Evolutionary conservation across 2,113 vertebrate genomes (phyloP).

Genomic region (Chroicocephalus ridibundus): DNA sequence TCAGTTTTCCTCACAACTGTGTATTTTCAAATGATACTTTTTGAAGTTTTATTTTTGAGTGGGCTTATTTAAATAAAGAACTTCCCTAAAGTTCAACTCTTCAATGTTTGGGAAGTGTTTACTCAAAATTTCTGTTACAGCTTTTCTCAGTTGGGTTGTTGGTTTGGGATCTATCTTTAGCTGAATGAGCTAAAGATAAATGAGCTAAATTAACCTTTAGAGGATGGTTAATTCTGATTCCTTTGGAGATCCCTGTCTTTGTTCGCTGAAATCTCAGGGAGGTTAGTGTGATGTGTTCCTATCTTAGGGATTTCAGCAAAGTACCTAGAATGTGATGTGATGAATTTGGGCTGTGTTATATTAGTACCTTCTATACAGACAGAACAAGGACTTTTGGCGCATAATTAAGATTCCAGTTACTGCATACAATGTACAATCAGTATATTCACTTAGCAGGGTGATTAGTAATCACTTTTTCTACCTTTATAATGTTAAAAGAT

Average conservation of each 20-base stretch:
- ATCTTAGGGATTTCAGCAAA: not conserved
- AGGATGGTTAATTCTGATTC: not conserved
- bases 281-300: not conserved
- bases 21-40: not conserved
- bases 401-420: not conserved
- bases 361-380: not conserved
- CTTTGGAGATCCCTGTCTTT: not conserved
- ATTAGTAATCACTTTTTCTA: not conserved
- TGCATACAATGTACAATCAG: not conserved
- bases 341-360: not conserved
- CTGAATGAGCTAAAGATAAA: not conserved
- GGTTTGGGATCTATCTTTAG: not conserved
- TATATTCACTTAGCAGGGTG: not conserved
- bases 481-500: not conserved
- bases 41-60: not conserved
- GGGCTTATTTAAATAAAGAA: not conserved
- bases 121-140: not conserved
- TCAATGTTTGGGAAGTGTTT: not conserved
- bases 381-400: not conserved
- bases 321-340: not conserved
- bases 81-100: not conserved
- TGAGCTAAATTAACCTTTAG: not conserved
- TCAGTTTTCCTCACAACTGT: not conserved
- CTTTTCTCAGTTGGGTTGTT: not conserved
- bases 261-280: not conserved